phyloP scores from a whole-genome alignment of 23 tunicate species.

The Ascidia mentula region DNA sequence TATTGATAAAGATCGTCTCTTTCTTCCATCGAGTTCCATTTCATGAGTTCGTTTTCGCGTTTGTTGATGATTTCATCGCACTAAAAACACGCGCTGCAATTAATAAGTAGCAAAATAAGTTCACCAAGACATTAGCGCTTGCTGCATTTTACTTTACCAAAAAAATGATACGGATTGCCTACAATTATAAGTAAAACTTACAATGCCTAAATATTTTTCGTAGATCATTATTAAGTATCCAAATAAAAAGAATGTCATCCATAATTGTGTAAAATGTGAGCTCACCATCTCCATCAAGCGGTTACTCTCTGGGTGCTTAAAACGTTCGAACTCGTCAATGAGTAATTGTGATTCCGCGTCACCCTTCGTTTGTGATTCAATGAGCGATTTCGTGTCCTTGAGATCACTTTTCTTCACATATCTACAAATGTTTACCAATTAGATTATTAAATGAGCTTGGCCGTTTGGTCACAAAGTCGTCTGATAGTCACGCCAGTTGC shows the following conservation, averaged over 20 bases:
- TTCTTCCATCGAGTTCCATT: constrained; percentile 28
- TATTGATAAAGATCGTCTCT: constrained; percentile 24
- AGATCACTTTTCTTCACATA: constrained; percentile 38
- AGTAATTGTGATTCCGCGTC: constrained; percentile 27
- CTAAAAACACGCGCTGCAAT: constrained; percentile 2
- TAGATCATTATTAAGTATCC: no score
- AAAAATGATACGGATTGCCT: no score
- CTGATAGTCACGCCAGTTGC: no score
- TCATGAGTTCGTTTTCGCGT: constrained; percentile 37
- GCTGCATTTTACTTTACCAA: no score
- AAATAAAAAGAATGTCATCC: no score
- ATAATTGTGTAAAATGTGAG: no score
- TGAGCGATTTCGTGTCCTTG: constrained; percentile 28
- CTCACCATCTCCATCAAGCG: constrained; percentile 45
- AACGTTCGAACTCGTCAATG: constrained; percentile 19
- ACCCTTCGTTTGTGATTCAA: constrained; percentile 30
- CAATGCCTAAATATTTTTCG: no score
- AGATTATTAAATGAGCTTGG: no score
- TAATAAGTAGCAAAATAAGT: background rate
- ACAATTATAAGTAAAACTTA: no score
- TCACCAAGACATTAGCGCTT: no score
- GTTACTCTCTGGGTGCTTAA: constrained; percentile 52
- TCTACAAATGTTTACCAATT: constrained; percentile 25
- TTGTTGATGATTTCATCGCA: constrained; percentile 56
- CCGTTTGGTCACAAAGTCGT: no score